Base-by-base conservation (phyloP, 2,888 invertebrate genomes). In the Nymphalis c-album region DNA sequence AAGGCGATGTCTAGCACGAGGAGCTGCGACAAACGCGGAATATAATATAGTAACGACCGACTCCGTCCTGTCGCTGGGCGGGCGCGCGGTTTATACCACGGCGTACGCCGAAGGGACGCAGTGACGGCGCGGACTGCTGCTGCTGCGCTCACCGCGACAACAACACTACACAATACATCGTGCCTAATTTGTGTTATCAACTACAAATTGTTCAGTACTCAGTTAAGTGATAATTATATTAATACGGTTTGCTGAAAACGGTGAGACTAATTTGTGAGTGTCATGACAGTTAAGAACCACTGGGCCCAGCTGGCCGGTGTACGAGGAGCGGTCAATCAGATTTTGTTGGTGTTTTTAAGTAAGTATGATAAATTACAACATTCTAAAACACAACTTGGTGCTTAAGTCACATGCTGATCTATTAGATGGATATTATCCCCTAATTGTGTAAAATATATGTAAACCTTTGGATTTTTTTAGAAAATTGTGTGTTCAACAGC, bases 311-410 rank as follows among this genome's bases (percentile, higher is more conserved):
- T 69, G 64, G 62, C 68, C 18, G 53, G 62, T 2, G 70, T 70
- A 31, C 75, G 73, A 46, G 74, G 75, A 10, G 71, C 73, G 35
- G 58, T 69, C 57, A 69, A 71, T 31, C 80, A 81, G 70, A 67
- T 76, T 26, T 66, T 79, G 35, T 70, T 80, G 66, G 80, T 80
- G 7, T 64, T 79, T 45, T 70, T 80, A 18, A 78, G 80, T 80
- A 63, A 80, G 80, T 76, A 13, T 18, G 5, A 4, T 47, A 47
- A 40, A 10, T 35, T 35, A 8, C 35, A 35, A 40, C 1, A 40
- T 40, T 40, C 40, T 40, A 13, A 40, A 3, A 40, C 13, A 40
- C 35, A 40, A 40, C 7, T 40, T 6, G 26, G 26, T 0, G 6
- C 26, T 31, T 5, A 31, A 31, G 26, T 6, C 6, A 31, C 26